Evolutionary conservation across 1,140 invertebrate genomes (phyloP).

Genomic region (Oedothorax gibbosus): DNA sequence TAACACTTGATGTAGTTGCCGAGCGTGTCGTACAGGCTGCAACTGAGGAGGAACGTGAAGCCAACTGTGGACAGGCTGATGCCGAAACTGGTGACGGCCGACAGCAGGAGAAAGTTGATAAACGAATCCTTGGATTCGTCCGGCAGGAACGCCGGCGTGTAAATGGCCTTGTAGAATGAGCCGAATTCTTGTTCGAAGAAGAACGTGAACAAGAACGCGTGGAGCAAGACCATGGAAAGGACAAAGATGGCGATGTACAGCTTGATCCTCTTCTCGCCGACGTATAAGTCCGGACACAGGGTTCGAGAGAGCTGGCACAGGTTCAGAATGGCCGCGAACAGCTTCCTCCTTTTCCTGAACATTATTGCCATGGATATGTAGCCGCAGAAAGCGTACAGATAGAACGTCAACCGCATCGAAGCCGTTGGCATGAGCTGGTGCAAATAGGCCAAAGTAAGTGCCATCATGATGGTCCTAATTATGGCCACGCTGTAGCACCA

Average conservation of each 20-base stretch:
- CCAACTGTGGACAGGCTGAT: slow-evolving; percentile 6
- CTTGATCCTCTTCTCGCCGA: slow-evolving; percentile 1
- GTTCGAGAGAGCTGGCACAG: neutral
- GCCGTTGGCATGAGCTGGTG: neutral
- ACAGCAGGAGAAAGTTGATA: neutral
- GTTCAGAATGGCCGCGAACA: neutral
- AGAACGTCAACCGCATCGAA: slow-evolving; percentile 4
- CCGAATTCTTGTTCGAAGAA: neutral
- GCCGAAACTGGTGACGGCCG: neutral
- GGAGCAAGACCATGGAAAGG: neutral
- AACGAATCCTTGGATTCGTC: neutral
- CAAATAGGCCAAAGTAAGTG: neutral
- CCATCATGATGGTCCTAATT: neutral
- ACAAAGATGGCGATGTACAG: neutral
- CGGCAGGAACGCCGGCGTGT: neutral
- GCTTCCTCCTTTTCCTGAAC: neutral
- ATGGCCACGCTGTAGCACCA: neutral
- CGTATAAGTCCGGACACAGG: neutral
- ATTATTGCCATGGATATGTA: neutral
- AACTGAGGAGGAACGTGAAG: neutral
- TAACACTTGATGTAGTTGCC: neutral
- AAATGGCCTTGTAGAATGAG: neutral
- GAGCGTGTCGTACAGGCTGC: neutral
- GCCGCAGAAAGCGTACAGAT: neutral
- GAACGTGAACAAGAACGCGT: neutral